Evolutionary conservation across 2,888 invertebrate species (phyloP), one percentile per base, ranked within the genome.

Genomic region (Pandemis cinnamomeana): DNA sequence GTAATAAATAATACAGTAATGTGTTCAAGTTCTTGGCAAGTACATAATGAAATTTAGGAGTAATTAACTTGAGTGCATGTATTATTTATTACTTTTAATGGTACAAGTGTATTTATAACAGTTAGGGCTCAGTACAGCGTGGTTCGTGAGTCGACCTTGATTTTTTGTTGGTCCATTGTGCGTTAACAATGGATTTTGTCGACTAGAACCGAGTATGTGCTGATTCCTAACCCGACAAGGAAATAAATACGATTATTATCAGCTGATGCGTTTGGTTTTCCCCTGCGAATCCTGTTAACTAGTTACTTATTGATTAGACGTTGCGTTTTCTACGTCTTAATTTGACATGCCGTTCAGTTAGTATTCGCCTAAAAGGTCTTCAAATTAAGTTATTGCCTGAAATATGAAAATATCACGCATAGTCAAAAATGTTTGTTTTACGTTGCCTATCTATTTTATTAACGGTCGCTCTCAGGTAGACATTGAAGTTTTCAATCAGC

Each of bases 231-330:
- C 67, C 10, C 20, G 27, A 46, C 55, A 51, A 53, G 62, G 55
- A 72, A 72, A 72, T 72, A 72, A 68, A 72, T 68, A 72, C 72
- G 67, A 58, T 72, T 68, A 72, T 72, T 68, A 67, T 72, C n/a
- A 67, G 6, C 51, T n/a, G 63, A 55, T 63, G 72, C 11, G 44
- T 72, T 62, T 72, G 5, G 5, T 53, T 55, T 68, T 67, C 44
- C 20, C 67, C 55, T 10, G 5, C 62, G 7, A 8, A 8, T 20
- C 58, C 48, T 51, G 1, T n/a, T 11, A 4, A n/a, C 48, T n/a
- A 48, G 13, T 13, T 13, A 48, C 4, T 5, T 44, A 44, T 44
- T 44, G 7, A 44, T 44, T 7, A 44, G 8, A 6, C 5, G 44
- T 44, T 44, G 8, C 8, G 7, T 44, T 44, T 44, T 44, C 8